Base-by-base conservation (phyloP, 92 coral and sea anemone species). In the Ricordea florida region DNA sequence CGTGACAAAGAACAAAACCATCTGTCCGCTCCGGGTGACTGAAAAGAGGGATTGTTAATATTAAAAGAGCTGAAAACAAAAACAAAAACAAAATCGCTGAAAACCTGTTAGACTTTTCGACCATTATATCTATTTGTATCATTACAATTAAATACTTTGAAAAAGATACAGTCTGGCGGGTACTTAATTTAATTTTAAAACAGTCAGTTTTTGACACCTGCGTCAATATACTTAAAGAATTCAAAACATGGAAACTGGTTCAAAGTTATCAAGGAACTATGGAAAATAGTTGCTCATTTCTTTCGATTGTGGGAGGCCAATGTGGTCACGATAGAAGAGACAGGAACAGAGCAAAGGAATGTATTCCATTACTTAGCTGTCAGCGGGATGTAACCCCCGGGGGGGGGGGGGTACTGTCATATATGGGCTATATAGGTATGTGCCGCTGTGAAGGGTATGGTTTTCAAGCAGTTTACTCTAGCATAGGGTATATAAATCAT, bases 271-370 rank as follows among this genome's bases (percentile, higher is more conserved):
- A 9, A 60, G 18, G 16, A 37, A 60, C 60, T 52, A 27, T 52
- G 60, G 60, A 52, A 26, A 52, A 13, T 52, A 26, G 0, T 7
- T 68, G 76, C 40, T 72, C 68, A 5, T 72, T 72, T 57, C 9
- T 44, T 30, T 72, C 67, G 47, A 55, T 72, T 57, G 62, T 41
- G 66, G 63, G 63, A 17, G 63, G 69, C 55, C 30, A 46, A 28
- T 68, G 79, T 72, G 69, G 79, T 72, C 51, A 38, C 30, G 79
- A 72, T 45, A 37, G 57, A 57, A 40, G 57, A 71, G 78, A 71
- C 37, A 30, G 74, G 13, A 46, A 43, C 56, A 66, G 35, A 66
- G 32, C 26, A 34, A 38, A 16, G 22, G 55, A 40, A 55, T 40
- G 50, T 40, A 55, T 71, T 56, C 78, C 56, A 8, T 41, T 71